Evolutionary conservation across 30 jellyfish, hydroid and myxozoan genomes (phyloP), one percentile per base, ranked within the genome.

Genomic region (Pelagia noctiluca): DNA sequence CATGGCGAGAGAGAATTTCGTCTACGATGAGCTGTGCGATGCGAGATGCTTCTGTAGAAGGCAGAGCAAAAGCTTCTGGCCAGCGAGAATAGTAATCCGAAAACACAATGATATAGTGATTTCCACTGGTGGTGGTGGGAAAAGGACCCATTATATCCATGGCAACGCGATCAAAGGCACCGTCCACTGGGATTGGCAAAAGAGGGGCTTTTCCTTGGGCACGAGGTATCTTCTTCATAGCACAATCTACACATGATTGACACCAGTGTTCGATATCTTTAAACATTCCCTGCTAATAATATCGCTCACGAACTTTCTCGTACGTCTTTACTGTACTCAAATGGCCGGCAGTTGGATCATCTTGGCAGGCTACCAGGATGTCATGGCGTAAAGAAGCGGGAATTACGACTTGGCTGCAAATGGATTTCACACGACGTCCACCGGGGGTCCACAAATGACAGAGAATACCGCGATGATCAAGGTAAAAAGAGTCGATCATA

Each of bases 241-340:
- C 74, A 60, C 88, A 83, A 71, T 70, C 94, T 7, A 83, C 88
- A 65, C 94, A 83, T 29, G 88, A 5, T 8, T 25, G 35, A 38
- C 94, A 83, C 88, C 94, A 83, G 42, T 83, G 94, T 48, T 83
- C 94, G 31, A 71, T 33, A 22, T 79, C 90, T 31, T 79, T 79
- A 37, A 29, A 63, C 90, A 79, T 62, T 7, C 90, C 90, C 18
- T 46, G 69, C 90, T 82, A 62, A 65, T 26, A 79, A 48, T 79
- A 79, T 22, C 90, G 82, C 26, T 7, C 10, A 28, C 74, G 71
- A 13, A 61, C 57, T 46, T 62, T 81, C 83, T 65, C 85, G 67
- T 81, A 81, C 35, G 91, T 81, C 35, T 81, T 81, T 5, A 28
- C 12, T 1, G 60, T 21, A 25, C 83, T 48, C 21, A 79, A 37